Percentiles rank a stretch among this genome's conserved stretches.
phyloP scores from a whole-genome alignment of 2,888 invertebrate genomes.

The Tachina fera region DNA sequence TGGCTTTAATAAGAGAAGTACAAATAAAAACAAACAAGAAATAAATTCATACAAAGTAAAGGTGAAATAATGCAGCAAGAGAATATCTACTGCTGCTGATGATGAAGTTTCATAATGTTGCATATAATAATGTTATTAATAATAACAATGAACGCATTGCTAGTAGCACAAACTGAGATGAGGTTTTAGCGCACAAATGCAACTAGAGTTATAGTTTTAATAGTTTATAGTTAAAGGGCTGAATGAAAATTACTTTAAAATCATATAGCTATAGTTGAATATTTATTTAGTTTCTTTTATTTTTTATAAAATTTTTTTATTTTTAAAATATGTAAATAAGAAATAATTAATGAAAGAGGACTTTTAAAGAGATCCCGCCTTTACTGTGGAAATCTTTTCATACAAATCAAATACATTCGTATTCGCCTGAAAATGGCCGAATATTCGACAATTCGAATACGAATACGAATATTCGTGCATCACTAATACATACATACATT shows the following conservation, averaged over 20 bases:
- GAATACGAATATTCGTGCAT: too few species aligned
- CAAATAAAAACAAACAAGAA: background rate
- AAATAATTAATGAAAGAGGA: too few species aligned
- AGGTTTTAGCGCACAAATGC: conserved; percentile 33
- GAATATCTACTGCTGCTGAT: conserved; percentile 3
- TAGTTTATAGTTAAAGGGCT: background rate
- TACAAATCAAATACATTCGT: too few species aligned
- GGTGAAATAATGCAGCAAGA: conserved; percentile 41
- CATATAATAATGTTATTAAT: conserved; percentile 45
- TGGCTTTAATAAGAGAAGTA: conserved; percentile 32
- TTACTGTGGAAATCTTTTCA: too few species aligned
- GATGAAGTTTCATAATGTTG: conserved; percentile 39
- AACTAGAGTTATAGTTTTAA: background rate
- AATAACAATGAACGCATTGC: conserved; percentile 46
- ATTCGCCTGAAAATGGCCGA: too few species aligned
- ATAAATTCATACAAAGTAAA: conserved; percentile 40
- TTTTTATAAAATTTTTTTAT: too few species aligned
- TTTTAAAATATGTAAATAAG: too few species aligned
- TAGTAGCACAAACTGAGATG: conserved; percentile 37
- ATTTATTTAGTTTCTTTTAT: too few species aligned
- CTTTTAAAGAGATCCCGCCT: too few species aligned
- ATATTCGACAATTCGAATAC: too few species aligned
- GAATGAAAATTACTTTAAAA: background rate
- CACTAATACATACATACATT: too few species aligned
- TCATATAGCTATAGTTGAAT: too few species aligned